Base-by-base conservation (phyloP, 2,113 vertebrate genomes). In the Chaetodon trifascialis region DNA sequence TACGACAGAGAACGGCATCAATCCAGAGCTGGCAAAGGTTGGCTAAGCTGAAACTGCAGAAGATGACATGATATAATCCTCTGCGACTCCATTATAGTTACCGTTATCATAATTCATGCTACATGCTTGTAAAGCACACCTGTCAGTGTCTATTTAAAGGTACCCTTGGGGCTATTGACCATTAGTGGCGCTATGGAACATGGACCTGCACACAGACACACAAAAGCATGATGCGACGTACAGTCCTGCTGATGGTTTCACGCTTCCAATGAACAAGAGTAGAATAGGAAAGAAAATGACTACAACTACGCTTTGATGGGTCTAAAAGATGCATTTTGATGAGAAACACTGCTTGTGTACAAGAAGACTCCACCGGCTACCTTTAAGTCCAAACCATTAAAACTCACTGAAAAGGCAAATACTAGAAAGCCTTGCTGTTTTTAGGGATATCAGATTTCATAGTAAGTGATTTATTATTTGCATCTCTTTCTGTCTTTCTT, bases 21-120 rank as follows among this genome's bases (percentile, higher is more conserved):
- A 98, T 88, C 96, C 97, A 58, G 98, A 99, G 89, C 96, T 99
- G 0, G 72, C 97, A 56, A 99, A 99, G 96, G 98, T 99, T 94
- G 93, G 62, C 63, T 56, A 3, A 21, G 34, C 34, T 58, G 3
- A 25, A 16, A 12, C 30, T 14, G 62, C 10, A 40, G 8, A 60
- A 17, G 16, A 5, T 51, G 6, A 4, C 59, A 11, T 46, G 58
- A 38, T n/a, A 30, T 40, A 40, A 40, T 81, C 21, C 59, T 19
- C 51, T 58, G 17, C 23, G n/a, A 4, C 76, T 55, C 38, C 25
- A 34, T 21, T 47, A 9, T 17, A 38, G 14, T 67, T 23, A 23
- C 1, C 2, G 7, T n/a, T 23, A 16, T 68, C 4, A 59, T 25
- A 51, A 11, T 42, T 59, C 14, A 62, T 38, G 21, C 17, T 46